A percentile compares a stretch with the other conserved stretches of the same genome.
Evolutionary conservation across 2,888 invertebrate species (phyloP).

Genomic region (Entomobrya proxima): DNA sequence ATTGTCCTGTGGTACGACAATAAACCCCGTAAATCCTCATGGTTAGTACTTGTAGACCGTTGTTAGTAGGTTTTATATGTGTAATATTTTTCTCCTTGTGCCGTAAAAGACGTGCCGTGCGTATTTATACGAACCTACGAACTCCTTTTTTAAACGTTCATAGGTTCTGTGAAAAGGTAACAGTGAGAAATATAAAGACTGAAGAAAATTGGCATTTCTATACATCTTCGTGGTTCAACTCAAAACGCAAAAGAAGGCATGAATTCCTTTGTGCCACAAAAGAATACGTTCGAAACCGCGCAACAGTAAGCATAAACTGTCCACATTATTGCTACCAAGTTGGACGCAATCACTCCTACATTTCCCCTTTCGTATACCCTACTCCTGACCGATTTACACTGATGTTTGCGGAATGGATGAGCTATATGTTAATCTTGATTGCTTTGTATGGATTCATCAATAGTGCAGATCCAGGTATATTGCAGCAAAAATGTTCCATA

Average conservation of each 20-base stretch:
- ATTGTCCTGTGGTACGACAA: slow-evolving; percentile 35
- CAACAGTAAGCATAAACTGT: neutral
- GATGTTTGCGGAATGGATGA: slow-evolving; percentile 45
- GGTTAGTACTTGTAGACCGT: neutral
- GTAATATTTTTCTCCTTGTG: no score
- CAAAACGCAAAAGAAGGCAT: neutral
- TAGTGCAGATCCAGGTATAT: slow-evolving; percentile 27
- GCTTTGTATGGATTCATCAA: slow-evolving; percentile 37
- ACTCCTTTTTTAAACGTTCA: neutral
- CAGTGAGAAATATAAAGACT: slow-evolving; percentile 52
- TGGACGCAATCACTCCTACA: slow-evolving; percentile 18
- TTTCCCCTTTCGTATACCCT: slow-evolving; percentile 34
- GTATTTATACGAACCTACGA: no score
- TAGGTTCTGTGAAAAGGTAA: slow-evolving; percentile 55
- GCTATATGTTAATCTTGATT: slow-evolving; percentile 53
- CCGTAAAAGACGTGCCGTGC: no score
- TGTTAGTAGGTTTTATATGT: neutral
- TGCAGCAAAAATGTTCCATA: neutral
- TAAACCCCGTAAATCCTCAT: neutral
- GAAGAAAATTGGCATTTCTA: slow-evolving; percentile 58
- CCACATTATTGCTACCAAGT: slow-evolving; percentile 32
- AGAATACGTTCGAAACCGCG: neutral
- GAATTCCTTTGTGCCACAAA: slow-evolving; percentile 11
- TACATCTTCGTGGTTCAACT: slow-evolving; percentile 28
- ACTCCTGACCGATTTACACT: slow-evolving; percentile 18